A percentile compares a stretch with the other conserved stretches of the same genome.
These are phyloP conservation scores for Actinopyga echinites DNA, from an alignment of 53 echinoderm and acorn worm species.

Conservation along the genomic window DNA sequence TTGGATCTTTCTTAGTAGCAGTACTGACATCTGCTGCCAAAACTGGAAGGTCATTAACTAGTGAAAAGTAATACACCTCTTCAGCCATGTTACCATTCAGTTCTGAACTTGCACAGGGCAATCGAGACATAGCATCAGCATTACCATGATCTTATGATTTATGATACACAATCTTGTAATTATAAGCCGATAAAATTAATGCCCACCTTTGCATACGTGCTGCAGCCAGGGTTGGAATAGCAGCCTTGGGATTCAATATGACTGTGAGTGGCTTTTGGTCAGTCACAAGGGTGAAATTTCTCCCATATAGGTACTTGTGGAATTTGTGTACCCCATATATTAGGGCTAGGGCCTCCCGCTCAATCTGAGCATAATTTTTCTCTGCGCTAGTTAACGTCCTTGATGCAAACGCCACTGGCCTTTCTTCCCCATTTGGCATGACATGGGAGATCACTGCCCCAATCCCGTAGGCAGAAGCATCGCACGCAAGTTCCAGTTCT, in stretches of 20 bases:
- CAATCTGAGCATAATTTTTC: slow-evolving; percentile 62
- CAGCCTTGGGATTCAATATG: slow-evolving; percentile 48
- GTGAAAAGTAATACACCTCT: neutral
- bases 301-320: slow-evolving; percentile 57
- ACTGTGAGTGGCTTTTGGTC: slow-evolving; percentile 58
- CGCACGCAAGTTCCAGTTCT: no score
- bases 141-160: slow-evolving; percentile 51
- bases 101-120: no score
- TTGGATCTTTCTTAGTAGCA: slow-evolving; percentile 14
- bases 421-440: no score
- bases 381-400: slow-evolving; percentile 46
- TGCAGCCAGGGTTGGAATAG: slow-evolving; percentile 58
- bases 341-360: slow-evolving; percentile 47
- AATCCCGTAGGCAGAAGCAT: no score
- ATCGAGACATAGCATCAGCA: slow-evolving; percentile 55
- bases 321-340: slow-evolving; percentile 49
- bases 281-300: slow-evolving; percentile 50
- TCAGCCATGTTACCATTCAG: no score
- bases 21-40: neutral
- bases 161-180: slow-evolving; percentile 57
- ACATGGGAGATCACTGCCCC: no score
- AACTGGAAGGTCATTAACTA: slow-evolving; percentile 20
- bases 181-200: slow-evolving; percentile 51
- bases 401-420: slow-evolving; percentile 70
- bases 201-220: slow-evolving; percentile 49